Percentiles rank a stretch among this genome's conserved stretches.
Evolutionary conservation across 2,888 invertebrate species (phyloP).

Genomic region (Limnephilus lunatus): DNA sequence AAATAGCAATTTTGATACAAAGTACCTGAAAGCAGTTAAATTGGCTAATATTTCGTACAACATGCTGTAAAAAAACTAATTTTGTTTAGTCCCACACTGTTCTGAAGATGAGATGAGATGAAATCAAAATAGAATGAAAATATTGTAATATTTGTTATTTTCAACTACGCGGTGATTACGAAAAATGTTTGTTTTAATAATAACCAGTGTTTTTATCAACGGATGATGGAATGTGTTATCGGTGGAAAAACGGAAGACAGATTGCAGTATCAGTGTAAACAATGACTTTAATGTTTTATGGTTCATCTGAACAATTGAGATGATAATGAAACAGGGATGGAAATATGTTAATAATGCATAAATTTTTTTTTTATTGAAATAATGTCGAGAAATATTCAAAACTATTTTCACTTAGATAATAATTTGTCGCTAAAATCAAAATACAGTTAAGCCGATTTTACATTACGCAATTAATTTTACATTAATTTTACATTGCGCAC

Average conservation of each 20-base stretch:
- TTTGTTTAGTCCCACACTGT: background rate
- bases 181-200: too few species aligned
- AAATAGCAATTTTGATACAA: background rate
- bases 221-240: background rate
- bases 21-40: background rate
- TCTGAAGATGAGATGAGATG: background rate
- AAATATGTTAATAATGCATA: background rate
- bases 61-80: background rate
- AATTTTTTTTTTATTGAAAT: too few species aligned
- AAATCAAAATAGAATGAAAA: background rate
- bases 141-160: background rate
- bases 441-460: too few species aligned
- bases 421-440: too few species aligned
- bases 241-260: background rate
- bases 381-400: too few species aligned
- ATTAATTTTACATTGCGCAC: too few species aligned
- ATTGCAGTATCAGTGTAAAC: background rate
- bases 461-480: too few species aligned
- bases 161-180: background rate
- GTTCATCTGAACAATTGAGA: background rate
- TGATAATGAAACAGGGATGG: background rate
- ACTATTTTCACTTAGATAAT: too few species aligned
- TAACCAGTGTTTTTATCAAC: background rate
- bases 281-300: background rate
- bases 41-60: background rate